Evolutionary conservation across 2,888 invertebrate genomes (phyloP).

Genomic region (Strigamia transsilvanica): DNA sequence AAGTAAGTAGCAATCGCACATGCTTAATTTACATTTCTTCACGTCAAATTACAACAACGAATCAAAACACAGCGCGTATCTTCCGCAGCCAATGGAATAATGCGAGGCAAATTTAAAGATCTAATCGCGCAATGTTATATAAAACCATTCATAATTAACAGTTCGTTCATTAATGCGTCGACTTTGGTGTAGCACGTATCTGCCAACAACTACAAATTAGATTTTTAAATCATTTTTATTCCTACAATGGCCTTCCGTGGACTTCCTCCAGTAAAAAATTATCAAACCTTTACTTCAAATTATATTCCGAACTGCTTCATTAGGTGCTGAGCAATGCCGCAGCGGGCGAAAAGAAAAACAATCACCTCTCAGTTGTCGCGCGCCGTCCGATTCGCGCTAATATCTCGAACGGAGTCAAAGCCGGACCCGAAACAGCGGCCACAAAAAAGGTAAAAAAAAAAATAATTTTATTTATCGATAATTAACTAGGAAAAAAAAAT

Average conservation of each 20-base stretch:
- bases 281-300: not conserved
- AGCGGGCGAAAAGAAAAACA: not conserved
- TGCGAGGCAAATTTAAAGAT: too few relatives aligned
- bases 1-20: too few relatives aligned
- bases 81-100: too few relatives aligned
- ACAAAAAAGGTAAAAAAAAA: not conserved
- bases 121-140: too few relatives aligned
- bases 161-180: not conserved
- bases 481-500: too few relatives aligned
- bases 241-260: not conserved
- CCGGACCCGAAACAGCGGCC: not conserved
- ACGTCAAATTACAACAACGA: too few relatives aligned
- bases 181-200: not conserved
- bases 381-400: slow-evolving; percentile 57
- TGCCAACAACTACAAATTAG: not conserved
- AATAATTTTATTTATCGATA: too few relatives aligned
- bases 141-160: too few relatives aligned
- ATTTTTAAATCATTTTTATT: not conserved
- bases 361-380: not conserved
- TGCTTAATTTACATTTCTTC: too few relatives aligned
- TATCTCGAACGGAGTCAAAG: slow-evolving; percentile 57
- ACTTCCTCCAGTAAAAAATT: not conserved
- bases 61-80: too few relatives aligned
- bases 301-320: too few relatives aligned
- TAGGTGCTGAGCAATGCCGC: too few relatives aligned